These are phyloP conservation scores for Orthosia gracilis DNA, from an alignment of 2,888 invertebrate species.

Conservation along the genomic window DNA sequence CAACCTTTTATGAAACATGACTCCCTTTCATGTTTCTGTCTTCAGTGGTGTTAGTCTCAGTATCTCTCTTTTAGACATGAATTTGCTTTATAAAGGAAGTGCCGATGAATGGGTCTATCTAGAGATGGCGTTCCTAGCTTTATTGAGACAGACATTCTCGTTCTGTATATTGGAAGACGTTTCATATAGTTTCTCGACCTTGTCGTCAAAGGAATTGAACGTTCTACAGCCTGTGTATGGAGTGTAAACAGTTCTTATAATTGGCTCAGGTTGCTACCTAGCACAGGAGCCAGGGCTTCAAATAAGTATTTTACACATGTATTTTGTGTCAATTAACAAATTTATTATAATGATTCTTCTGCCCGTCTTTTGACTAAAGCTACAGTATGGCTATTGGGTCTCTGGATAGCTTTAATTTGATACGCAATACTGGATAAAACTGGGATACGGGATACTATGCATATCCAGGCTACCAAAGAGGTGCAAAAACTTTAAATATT, in stretches of 20 bases:
- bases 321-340: no score
- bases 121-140: background rate
- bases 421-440: no score
- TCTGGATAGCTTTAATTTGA: no score
- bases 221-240: background rate
- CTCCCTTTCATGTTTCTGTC: background rate
- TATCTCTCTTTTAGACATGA: background rate
- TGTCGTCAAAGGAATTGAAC: slow-evolving; percentile 6
- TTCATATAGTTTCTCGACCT: background rate
- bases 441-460: no score
- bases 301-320: no score
- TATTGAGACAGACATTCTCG: background rate
- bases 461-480: no score
- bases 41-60: no score
- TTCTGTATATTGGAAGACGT: background rate
- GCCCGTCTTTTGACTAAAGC: no score
- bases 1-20: background rate
- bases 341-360: background rate
- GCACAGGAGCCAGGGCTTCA: no score
- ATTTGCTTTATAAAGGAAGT: background rate
- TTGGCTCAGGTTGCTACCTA: no score
- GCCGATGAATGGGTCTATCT: background rate
- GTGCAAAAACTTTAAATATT: no score
- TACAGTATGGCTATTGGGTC: no score
- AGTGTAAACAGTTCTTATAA: background rate